Conservation (phyloP, 2,888 invertebrate species). For the Pterobdella sp. region DNA sequence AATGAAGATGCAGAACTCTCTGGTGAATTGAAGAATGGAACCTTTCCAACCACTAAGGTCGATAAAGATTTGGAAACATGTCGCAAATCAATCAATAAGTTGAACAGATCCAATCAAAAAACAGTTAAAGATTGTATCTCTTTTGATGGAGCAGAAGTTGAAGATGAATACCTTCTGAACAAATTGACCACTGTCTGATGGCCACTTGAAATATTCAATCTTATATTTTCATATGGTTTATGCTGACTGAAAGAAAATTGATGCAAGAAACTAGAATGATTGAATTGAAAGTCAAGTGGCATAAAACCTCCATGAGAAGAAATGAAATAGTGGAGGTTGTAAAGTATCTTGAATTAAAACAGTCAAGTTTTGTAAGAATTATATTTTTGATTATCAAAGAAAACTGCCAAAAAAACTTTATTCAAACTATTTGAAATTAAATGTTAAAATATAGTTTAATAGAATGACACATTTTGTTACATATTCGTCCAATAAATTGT, state of each 20-base stretch:
- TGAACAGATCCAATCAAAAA: not conserved
- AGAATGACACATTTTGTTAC: no score
- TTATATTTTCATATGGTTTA: not conserved
- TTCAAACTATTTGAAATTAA: no score
- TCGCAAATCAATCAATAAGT: not conserved
- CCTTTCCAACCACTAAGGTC: not conserved
- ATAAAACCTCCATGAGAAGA: no score
- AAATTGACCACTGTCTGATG: not conserved
- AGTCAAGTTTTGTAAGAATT: not conserved
- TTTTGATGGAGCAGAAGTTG: not conserved
- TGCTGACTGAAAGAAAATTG: no score
- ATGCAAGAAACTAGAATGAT: no score
- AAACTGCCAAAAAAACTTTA: no score
- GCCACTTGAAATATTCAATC: not conserved
- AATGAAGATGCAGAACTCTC: not conserved
- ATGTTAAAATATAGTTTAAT: no score
- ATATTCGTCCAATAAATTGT: no score
- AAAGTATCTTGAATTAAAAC: not conserved
- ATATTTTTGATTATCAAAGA: no score
- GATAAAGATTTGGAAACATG: not conserved
- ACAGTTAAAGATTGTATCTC: not conserved
- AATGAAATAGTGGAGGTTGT: no score
- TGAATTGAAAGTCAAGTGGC: no score
- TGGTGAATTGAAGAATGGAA: not conserved
- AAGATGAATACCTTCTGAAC: not conserved